phyloP scores from a whole-genome alignment of 2,113 vertebrate genomes.

The Microtus pennsylvanicus region DNA sequence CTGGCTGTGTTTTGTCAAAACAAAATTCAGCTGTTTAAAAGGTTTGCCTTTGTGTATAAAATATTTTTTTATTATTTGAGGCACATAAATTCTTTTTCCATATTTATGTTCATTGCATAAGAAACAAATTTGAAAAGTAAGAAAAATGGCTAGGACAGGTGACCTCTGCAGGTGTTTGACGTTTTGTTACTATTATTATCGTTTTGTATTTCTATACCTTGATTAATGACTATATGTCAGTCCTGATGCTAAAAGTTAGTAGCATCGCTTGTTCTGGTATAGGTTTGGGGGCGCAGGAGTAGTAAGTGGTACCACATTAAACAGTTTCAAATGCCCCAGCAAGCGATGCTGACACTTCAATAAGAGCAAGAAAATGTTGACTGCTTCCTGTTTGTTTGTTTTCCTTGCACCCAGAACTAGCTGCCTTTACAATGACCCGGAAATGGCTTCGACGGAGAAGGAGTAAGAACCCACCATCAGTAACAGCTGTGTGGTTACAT shows the following conservation, averaged over 20 bases:
- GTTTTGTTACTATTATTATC: not conserved
- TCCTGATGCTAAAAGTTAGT: not conserved
- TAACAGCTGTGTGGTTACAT: conserved; percentile 62
- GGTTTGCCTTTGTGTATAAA: conserved; percentile 57
- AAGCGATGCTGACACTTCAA: conserved; percentile 3
- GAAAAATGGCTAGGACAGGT: not conserved
- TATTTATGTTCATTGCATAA: not conserved
- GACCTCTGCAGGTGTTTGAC: not conserved
- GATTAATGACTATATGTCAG: not conserved
- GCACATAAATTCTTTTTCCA: conserved; percentile 17
- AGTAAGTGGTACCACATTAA: not conserved
- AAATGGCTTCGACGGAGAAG: conserved; percentile 88
- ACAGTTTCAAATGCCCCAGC: conserved; percentile 18
- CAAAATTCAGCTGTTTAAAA: not conserved
- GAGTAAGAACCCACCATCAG: conserved; percentile 86
- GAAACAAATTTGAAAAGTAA: not conserved
- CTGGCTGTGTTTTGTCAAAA: conserved; percentile 17
- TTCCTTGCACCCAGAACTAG: conserved; percentile 86
- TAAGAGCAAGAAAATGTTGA: conserved; percentile 77
- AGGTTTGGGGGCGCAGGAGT: not conserved
- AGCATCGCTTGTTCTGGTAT: not conserved
- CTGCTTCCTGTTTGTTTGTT: conserved; percentile 71
- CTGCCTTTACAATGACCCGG: conserved; percentile 91
- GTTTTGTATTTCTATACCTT: conserved; percentile 8
- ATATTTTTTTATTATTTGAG: conserved; percentile 36